phyloP scores from a whole-genome alignment of 1,140 invertebrate species.

The Steinernema khuongi region DNA sequence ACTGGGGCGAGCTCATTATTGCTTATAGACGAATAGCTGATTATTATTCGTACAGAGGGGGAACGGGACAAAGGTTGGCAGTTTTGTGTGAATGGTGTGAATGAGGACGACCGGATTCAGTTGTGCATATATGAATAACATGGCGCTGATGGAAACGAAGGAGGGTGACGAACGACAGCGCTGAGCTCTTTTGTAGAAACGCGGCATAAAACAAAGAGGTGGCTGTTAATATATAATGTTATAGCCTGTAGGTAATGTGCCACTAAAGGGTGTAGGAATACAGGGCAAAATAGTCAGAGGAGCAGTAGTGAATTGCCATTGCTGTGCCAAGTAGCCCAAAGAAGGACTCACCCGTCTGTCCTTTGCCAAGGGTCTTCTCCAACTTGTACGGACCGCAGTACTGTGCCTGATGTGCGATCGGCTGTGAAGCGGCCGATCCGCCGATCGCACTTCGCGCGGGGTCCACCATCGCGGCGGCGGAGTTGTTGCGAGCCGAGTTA shows the following conservation, averaged over 20 bases:
- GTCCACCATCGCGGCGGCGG: not conserved
- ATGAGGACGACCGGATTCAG: too few species aligned
- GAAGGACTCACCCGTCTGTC: constrained; percentile 82
- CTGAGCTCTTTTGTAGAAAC: too few species aligned
- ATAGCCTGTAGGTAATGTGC: too few species aligned
- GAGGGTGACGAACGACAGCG: too few species aligned
- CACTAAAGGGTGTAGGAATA: too few species aligned
- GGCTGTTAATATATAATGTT: too few species aligned
- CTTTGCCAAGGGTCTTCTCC: constrained; percentile 97
- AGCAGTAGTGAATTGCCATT: constrained; percentile 13
- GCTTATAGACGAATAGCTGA: constrained; percentile 3
- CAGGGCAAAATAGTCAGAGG: too few species aligned
- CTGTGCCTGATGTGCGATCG: constrained; percentile 44
- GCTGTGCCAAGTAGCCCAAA: not conserved
- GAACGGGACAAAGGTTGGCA: not conserved
- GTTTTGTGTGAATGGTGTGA: not conserved
- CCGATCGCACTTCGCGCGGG: not conserved
- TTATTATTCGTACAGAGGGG: not conserved
- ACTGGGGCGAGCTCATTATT: not conserved
- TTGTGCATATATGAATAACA: too few species aligned
- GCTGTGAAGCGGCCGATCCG: not conserved
- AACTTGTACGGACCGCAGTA: constrained; percentile 81
- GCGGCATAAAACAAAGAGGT: too few species aligned
- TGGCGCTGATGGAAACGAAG: too few species aligned
- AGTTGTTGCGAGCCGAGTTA: not conserved